phyloP scores from a whole-genome alignment of 1,140 invertebrate species.

The Cherax quadricarinatus region DNA sequence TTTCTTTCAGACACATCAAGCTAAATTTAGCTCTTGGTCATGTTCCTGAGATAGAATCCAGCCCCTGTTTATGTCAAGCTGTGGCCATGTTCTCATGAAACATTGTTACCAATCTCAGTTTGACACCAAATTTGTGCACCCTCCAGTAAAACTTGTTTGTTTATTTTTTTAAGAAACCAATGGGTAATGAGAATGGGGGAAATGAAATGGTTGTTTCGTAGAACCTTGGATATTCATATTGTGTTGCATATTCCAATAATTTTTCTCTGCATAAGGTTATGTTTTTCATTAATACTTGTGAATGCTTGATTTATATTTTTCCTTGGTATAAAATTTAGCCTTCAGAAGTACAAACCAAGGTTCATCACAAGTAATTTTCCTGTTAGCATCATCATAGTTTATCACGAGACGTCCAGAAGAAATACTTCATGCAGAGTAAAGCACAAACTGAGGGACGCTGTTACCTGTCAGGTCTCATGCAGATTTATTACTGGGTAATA shows the following conservation, averaged over 20 bases:
- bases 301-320: not conserved
- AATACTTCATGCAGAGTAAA: slow-evolving; percentile 21
- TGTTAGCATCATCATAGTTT: not conserved
- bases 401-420: not conserved
- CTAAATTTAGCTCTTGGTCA: slow-evolving; percentile 38
- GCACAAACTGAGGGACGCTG: slow-evolving; percentile 49
- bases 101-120: slow-evolving; percentile 29
- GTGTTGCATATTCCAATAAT: not conserved
- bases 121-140: slow-evolving; percentile 39
- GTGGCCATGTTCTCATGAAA: slow-evolving; percentile 23
- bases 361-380: not conserved
- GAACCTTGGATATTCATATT: not conserved
- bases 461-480: not conserved
- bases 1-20: slow-evolving; percentile 54
- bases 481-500: not conserved
- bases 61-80: slow-evolving; percentile 26
- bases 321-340: not conserved
- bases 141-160: slow-evolving; percentile 12
- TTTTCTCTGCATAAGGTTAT: not conserved
- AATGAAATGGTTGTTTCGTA: not conserved
- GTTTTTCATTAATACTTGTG: not conserved
- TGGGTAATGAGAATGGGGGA: slow-evolving; percentile 2
- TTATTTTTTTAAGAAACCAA: slow-evolving; percentile 8
- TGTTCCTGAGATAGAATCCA: slow-evolving; percentile 46
- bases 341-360: slow-evolving; percentile 53